phyloP scores from a whole-genome alignment of 2,113 vertebrate species.

The Rhagologus leucostigma region DNA sequence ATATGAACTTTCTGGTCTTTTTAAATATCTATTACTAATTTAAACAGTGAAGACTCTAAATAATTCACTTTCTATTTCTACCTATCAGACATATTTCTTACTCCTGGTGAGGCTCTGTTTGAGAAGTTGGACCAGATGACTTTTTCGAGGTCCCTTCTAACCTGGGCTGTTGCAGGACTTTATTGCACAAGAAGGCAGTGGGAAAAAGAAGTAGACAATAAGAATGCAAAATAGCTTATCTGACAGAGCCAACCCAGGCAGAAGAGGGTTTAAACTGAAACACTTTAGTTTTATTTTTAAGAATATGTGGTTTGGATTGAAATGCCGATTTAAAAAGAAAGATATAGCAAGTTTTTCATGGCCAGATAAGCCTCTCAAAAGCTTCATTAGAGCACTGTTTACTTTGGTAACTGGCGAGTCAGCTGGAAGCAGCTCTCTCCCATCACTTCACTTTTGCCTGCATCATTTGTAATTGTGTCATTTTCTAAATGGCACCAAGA shows the following conservation, averaged over 20 bases:
- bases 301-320: not conserved
- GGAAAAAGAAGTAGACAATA: not conserved
- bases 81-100: not conserved
- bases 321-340: not conserved
- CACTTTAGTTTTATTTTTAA: not conserved
- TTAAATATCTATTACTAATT: not conserved
- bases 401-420: not conserved
- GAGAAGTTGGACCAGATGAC: not conserved
- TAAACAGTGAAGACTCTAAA: not conserved
- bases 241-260: not conserved
- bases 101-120: not conserved
- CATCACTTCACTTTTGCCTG: not conserved
- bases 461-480: not conserved
- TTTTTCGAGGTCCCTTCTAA: not conserved
- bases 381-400: not conserved
- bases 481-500: conserved; percentile 11
- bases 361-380: not conserved
- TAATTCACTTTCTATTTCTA: not conserved
- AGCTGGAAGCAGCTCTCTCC: not conserved
- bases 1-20: not conserved
- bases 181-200: not conserved
- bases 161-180: not conserved
- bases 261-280: not conserved
- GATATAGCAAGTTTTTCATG: not conserved
- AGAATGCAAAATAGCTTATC: not conserved